phyloP scores from a whole-genome alignment of 2,797 vertebrate species.

The Chelonia mydas region DNA sequence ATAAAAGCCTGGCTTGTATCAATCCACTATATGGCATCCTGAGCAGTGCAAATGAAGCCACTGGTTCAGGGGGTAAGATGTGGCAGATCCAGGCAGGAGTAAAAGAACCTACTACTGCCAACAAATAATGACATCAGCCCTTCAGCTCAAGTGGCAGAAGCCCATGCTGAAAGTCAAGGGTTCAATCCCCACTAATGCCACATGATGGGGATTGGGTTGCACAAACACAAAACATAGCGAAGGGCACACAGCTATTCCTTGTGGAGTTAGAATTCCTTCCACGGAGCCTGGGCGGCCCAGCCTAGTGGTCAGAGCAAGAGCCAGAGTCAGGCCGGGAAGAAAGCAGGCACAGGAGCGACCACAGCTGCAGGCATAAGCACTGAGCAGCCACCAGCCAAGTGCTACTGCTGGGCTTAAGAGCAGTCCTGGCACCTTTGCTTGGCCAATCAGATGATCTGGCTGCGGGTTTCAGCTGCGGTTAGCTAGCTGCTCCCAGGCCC shows the following conservation, averaged over 20 bases:
- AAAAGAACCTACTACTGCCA: neutral
- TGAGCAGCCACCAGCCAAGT: neutral
- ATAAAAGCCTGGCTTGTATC: neutral
- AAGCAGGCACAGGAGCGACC: neutral
- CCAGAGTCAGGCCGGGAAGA: neutral
- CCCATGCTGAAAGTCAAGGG: neutral
- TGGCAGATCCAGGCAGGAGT: no score
- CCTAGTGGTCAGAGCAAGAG: neutral
- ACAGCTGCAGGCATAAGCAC: neutral
- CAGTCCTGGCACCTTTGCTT: neutral
- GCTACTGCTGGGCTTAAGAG: neutral
- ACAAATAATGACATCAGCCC: no score
- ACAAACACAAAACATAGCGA: neutral
- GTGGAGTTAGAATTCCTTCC: neutral
- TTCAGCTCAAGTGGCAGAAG: no score
- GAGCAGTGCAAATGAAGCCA: no score
- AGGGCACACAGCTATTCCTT: neutral
- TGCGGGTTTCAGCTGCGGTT: neutral
- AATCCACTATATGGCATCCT: neutral
- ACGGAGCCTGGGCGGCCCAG: neutral
- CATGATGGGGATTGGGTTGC: neutral
- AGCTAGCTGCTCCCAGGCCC: neutral
- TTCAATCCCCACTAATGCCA: neutral
- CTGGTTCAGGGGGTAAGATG: no score
- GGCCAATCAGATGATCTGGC: neutral